Percentiles rank a stretch among this genome's conserved stretches.
phyloP scores from a whole-genome alignment of 2,888 invertebrate species.

The Anoncus sp. region DNA sequence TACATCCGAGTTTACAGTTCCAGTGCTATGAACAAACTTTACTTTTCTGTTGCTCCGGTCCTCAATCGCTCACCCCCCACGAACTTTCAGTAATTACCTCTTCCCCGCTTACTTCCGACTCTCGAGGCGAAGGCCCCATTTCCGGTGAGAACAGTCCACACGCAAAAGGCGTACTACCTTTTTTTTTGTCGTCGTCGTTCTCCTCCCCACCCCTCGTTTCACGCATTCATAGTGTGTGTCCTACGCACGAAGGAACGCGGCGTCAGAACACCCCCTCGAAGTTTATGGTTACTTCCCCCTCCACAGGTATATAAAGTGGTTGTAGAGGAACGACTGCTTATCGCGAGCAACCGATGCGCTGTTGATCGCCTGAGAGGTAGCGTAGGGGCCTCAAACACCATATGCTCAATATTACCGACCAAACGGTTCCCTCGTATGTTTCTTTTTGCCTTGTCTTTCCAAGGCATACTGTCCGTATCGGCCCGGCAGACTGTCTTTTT shows the following conservation, averaged over 20 bases:
- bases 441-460: constrained; percentile 43
- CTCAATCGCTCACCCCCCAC: constrained; percentile 25
- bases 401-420: constrained; percentile 58
- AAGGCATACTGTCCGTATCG: constrained; percentile 21
- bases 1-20: constrained; percentile 58
- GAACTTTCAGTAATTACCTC: constrained; percentile 76
- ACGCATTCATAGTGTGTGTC: constrained; percentile 65
- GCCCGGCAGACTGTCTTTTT: constrained; percentile 13
- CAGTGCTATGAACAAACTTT: constrained; percentile 58
- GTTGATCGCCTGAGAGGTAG: constrained; percentile 34
- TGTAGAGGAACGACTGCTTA: constrained; percentile 61
- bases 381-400: constrained; percentile 47
- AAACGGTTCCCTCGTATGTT: constrained; percentile 48
- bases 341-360: constrained; percentile 61
- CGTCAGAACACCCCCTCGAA: constrained; percentile 75
- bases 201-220: constrained; percentile 60
- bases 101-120: constrained; percentile 79
- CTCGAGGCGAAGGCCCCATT: constrained; percentile 72
- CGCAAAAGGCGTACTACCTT: constrained; percentile 59
- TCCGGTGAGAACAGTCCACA: constrained; percentile 73
- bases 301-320: constrained; percentile 71
- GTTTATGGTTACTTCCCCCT: constrained; percentile 59
- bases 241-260: constrained; percentile 78
- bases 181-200: constrained; percentile 59
- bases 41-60: constrained; percentile 46